Base-by-base conservation (phyloP, 2,113 vertebrate genomes). In the Poeciliopsis occidentalis region DNA sequence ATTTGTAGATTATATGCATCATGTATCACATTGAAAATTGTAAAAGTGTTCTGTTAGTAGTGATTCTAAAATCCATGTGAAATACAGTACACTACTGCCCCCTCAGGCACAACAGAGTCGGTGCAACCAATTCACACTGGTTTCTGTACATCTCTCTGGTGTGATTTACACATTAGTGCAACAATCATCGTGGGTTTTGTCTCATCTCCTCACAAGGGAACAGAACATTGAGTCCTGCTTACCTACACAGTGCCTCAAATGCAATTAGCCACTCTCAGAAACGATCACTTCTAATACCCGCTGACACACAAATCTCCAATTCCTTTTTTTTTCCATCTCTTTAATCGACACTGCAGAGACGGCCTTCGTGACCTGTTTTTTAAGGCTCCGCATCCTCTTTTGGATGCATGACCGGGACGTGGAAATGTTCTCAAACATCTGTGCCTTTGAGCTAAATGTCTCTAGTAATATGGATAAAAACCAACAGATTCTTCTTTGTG, bases 201-300 rank as follows among this genome's bases (percentile, higher is more conserved):
- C 31, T 74, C 64, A 29, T 79, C 31, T 69, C 37, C 47, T 70
- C 77, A 64, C 78, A 41, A 11, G 51, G 62, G n/a, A 88, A 90
- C 73, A 84, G 84, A 88, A 89, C 84, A 88, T 85, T 73, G 72
- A 71, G 71, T 73, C 76, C 68, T 71, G 54, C 31, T 69, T 73
- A 64, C 66, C 61, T 64, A 34, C 70, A 27, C 64, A 79, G 63
- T 68, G 60, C 0, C 62, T 76, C 24, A 75, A 87, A 87, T 31
- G 29, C 39, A 84, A 83, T 87, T 79, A 80, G 60, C 0, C 0
- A 26, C 19, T 80, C 15, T 30, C 32, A 69, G 60, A 66, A 63
- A 74, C 54, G 32, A 60, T 86, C 41, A 0, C 37, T 60, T 31
- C 60, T 26, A 69, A 81, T 67, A 41, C 15, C 0, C 2, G 0